Conservation (phyloP, 1,140 invertebrate species). For the Drosophila orosa region DNA sequence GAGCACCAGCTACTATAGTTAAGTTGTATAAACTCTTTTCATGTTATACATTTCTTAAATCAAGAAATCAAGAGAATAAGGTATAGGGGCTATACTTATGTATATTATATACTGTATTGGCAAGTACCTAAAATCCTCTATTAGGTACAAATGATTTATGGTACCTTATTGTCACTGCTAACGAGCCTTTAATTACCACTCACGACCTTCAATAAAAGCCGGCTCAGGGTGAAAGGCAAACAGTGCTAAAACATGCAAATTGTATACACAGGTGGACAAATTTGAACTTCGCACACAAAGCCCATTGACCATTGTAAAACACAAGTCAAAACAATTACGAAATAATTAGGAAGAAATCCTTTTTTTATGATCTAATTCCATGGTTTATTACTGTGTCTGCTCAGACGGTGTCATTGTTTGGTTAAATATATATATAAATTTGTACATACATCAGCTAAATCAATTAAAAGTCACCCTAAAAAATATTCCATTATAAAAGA, state of each 20-base stretch:
- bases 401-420: too few species aligned
- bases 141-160: neutral
- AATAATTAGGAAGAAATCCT: too few species aligned
- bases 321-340: neutral
- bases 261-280: neutral
- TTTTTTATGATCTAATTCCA: neutral
- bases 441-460: too few species aligned
- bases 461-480: too few species aligned
- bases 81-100: too few species aligned
- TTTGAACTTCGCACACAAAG: neutral
- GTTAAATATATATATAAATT: too few species aligned
- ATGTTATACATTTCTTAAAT: neutral
- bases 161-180: conserved; percentile 7
- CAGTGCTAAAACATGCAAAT: conserved; percentile 10
- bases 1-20: too few species aligned
- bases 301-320: neutral
- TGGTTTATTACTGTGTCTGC: too few species aligned
- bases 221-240: neutral
- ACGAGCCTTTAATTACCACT: conserved; percentile 16
- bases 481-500: too few species aligned
- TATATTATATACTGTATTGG: too few species aligned
- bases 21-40: too few species aligned
- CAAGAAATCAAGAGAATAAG: too few species aligned
- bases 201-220: neutral
- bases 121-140: neutral